phyloP scores from a whole-genome alignment of 2,888 invertebrate species.

The Strigamia crassipes region DNA sequence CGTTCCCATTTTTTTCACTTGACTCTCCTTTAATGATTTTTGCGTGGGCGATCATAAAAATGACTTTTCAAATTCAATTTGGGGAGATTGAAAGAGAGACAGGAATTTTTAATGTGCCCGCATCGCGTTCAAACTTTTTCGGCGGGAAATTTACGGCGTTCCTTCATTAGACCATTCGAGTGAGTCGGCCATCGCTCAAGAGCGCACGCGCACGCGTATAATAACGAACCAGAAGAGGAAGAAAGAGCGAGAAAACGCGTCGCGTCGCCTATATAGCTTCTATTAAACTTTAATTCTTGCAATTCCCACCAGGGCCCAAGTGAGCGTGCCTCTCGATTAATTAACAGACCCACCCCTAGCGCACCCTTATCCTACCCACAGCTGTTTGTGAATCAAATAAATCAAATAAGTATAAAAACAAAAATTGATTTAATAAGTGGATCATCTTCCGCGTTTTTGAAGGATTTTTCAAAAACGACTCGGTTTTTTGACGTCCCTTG shows the following conservation, averaged over 20 bases:
- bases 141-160: constrained; percentile 43
- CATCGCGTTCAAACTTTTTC: constrained; percentile 38
- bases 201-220: neutral
- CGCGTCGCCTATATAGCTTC: neutral
- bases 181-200: constrained; percentile 36
- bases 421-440: neutral
- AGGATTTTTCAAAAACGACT: neutral
- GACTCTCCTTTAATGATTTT: constrained; percentile 15
- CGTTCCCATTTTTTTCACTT: constrained; percentile 4
- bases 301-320: constrained; percentile 39
- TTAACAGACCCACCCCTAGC: constrained; percentile 23
- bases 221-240: neutral
- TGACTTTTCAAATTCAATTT: constrained; percentile 42
- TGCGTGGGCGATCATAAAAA: constrained; percentile 41
- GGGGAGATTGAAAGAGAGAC: constrained; percentile 18
- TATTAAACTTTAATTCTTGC: constrained; percentile 44
- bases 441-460: neutral
- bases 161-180: constrained; percentile 10
- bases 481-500: neutral
- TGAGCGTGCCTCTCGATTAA: constrained; percentile 20
- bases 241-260: neutral
- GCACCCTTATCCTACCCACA: neutral
- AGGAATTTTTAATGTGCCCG: constrained; percentile 38
- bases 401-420: neutral
- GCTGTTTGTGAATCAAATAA: constrained; percentile 27